A percentile compares a stretch with the other conserved stretches of the same genome.
Evolutionary conservation across 2,113 vertebrate species (phyloP).

Genomic region (Oreamnos americanus): DNA sequence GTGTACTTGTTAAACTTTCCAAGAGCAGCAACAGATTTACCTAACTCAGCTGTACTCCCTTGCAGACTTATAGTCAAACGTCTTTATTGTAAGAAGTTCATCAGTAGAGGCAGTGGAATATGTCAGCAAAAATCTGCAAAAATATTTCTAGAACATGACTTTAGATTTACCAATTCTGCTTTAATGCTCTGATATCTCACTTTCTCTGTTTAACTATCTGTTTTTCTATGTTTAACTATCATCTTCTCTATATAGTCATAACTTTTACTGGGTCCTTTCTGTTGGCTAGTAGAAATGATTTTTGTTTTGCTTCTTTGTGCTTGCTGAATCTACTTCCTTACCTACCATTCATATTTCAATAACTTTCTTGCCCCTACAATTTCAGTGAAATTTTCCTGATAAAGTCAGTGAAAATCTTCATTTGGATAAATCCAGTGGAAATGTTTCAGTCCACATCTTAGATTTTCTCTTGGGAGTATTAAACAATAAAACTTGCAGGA

Average conservation of each 20-base stretch:
- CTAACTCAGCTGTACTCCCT: neutral
- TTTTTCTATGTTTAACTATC: neutral
- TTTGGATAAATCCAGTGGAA: neutral
- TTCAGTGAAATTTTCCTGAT: neutral
- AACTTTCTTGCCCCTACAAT: neutral
- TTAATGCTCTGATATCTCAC: neutral
- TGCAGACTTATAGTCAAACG: neutral
- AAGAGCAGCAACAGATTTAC: neutral
- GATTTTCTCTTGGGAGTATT: neutral
- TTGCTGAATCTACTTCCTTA: neutral
- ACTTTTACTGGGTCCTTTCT: neutral
- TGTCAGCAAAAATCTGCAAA: neutral
- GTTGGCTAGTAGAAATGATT: neutral
- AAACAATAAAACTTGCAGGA: neutral
- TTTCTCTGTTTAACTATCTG: neutral
- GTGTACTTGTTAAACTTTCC: conserved; percentile 5
- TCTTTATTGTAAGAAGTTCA: neutral
- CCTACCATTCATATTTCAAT: neutral
- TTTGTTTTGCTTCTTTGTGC: neutral
- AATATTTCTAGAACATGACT: conserved; percentile 16
- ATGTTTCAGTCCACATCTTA: neutral
- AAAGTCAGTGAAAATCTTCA: neutral
- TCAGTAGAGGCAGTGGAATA: neutral
- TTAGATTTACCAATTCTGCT: neutral
- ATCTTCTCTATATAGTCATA: neutral